Evolutionary conservation across 1,140 invertebrate species (phyloP), one percentile per base, ranked within the genome.

Genomic region (Bacillus rossius): DNA sequence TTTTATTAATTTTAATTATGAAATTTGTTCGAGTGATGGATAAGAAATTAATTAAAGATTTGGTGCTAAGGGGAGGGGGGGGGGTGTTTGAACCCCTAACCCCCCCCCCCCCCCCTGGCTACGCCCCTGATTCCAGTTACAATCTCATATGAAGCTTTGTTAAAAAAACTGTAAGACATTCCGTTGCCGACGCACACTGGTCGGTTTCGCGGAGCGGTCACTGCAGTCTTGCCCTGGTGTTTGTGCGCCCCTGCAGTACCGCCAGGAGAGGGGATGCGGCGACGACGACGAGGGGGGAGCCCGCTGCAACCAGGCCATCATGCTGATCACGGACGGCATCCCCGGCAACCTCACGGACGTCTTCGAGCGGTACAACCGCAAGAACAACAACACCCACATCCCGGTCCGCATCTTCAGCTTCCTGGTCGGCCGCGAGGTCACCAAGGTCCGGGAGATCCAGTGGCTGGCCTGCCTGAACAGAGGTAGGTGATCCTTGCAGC

Each of bases 321-420:
- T 99, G 95, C 74, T 99, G n/a, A 86, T 99, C 43, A 99, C 97
- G 1, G 98, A 99, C 76, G 94, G 95, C 26, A 88, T 97, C n/a
- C 87, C 94, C 1, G 86, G 88, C 49, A 94, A 94, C 69, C 84
- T 91, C 48, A 92, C 93, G 25, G 86, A 81, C 42, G 84, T 98
- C 8, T 96, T 99, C 67, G 78, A 90, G 62, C 75, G 82, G 47
- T 90, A 94, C 73, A 98, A 99, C 71, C 84, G 84, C 74, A 72
- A 81, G 14, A 78, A 82, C 19, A 83, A 85, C 57, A 78, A 77
- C 0, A 81, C 81, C 8, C 71, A 75, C 34, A 88, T 87, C 65
- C 85, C 93, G 49, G 91, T 98, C 0, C 81, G 98, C 56, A 86
- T 99, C 34, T 99, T 99, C 71, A 98, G 96, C 0, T 99, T 96